phyloP scores from a whole-genome alignment of 1,140 invertebrate genomes.

The Ceratoteleas bidentatus region DNA sequence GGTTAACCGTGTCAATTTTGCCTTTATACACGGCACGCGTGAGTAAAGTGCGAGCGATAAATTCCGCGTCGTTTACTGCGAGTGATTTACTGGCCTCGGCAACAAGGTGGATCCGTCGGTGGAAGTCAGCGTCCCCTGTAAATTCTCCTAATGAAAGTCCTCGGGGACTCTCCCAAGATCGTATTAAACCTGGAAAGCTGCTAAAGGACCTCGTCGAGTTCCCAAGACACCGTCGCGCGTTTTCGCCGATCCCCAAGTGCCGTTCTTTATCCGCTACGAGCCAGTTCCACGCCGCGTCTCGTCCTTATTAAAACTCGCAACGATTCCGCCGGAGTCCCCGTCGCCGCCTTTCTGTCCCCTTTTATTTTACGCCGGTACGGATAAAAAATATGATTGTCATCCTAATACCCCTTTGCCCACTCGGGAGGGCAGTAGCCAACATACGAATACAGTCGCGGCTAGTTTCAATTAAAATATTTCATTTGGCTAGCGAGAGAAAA shows the following conservation, averaged over 20 bases:
- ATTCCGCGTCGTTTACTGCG: conserved; percentile 72
- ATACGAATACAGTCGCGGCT: conserved; percentile 30
- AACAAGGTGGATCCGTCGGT: conserved; percentile 56
- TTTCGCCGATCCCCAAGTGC: conserved; percentile 56
- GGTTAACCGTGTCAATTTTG: conserved; percentile 71
- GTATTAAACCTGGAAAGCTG: conserved; percentile 77
- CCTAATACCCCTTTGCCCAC: conserved; percentile 39
- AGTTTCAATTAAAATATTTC: conserved; percentile 43
- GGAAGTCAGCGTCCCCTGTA: conserved; percentile 72
- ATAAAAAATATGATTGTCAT: conserved; percentile 57
- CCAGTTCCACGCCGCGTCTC: conserved; percentile 38
- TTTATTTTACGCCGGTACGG: conserved; percentile 23
- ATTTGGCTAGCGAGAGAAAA: too few species aligned
- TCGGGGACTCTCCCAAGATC: conserved; percentile 74
- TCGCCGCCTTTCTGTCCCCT: conserved; percentile 10
- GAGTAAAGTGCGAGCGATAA: conserved; percentile 72
- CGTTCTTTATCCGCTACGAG: conserved; percentile 62
- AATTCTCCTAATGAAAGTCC: conserved; percentile 80
- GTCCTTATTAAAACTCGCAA: conserved; percentile 67
- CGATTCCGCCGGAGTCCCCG: conserved; percentile 19
- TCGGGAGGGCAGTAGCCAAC: conserved; percentile 30
- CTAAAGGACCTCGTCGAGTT: conserved; percentile 70
- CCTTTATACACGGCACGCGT: conserved; percentile 65
- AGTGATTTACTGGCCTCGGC: conserved; percentile 72
- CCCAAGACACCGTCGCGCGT: conserved; percentile 62